Percentiles rank a stretch among this genome's conserved stretches.
Evolutionary conservation across 2,888 invertebrate species (phyloP).

Genomic region (Caenorhabditis auriculariae): DNA sequence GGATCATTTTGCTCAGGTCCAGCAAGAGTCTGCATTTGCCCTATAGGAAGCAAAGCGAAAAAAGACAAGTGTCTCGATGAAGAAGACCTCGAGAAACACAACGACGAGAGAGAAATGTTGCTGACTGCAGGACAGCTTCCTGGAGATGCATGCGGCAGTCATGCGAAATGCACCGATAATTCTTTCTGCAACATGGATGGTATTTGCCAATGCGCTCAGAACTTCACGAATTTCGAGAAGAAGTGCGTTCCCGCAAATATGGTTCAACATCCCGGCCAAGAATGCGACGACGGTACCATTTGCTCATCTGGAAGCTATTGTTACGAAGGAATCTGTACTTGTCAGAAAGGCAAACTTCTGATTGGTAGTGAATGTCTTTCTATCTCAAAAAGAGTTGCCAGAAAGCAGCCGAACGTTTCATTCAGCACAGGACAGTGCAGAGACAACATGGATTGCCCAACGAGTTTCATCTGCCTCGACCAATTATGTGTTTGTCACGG

Average conservation of each 20-base stretch:
- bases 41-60: slow-evolving; percentile 5
- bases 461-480: slow-evolving; percentile 26
- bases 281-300: slow-evolving; percentile 19
- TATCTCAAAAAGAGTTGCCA: slow-evolving; percentile 2
- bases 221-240: slow-evolving; percentile 17
- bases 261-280: slow-evolving; percentile 27
- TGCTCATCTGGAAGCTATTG: slow-evolving; percentile 29
- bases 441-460: slow-evolving; percentile 26
- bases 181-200: slow-evolving; percentile 30
- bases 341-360: slow-evolving; percentile 12
- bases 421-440: too few species aligned
- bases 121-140: too few species aligned
- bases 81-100: slow-evolving; percentile 2
- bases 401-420: too few species aligned
- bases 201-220: slow-evolving; percentile 20
- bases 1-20: slow-evolving; percentile 42
- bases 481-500: slow-evolving; percentile 32
- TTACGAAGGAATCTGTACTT: slow-evolving; percentile 16
- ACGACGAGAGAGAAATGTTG: too few species aligned
- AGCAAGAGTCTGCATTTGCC: slow-evolving; percentile 40
- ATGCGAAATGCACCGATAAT: slow-evolving; percentile 28
- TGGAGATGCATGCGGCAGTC: slow-evolving; percentile 29
- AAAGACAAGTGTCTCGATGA: slow-evolving; percentile 10
- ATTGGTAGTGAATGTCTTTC: slow-evolving; percentile 19
- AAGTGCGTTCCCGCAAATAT: slow-evolving; percentile 31